Conservation (phyloP, 2,888 invertebrate species). For the Ennomos quercinarius region DNA sequence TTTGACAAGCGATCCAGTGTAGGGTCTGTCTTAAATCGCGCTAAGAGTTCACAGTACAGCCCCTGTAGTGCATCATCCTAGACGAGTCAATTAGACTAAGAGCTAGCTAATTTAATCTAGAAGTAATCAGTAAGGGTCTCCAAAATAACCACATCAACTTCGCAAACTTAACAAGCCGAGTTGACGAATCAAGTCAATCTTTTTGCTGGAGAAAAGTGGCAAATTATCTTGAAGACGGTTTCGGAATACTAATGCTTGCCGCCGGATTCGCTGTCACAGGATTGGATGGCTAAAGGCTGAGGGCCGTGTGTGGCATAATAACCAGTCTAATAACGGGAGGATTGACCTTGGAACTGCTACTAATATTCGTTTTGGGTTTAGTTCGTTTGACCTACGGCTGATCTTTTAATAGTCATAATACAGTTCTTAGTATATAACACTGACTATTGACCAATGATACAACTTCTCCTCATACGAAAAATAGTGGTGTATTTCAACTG, state of each 20-base stretch:
- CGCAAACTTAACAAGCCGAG: slow-evolving; percentile 18
- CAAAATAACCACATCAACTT: slow-evolving; percentile 1
- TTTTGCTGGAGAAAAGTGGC: slow-evolving; percentile 25
- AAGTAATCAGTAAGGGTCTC: not conserved
- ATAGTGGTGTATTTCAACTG: too few species aligned
- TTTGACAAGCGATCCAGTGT: too few species aligned
- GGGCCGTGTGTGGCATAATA: slow-evolving; percentile 25
- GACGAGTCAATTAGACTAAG: too few species aligned
- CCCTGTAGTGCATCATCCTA: too few species aligned
- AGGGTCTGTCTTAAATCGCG: too few species aligned
- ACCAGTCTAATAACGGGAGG: slow-evolving; percentile 19
- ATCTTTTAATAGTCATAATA: not conserved
- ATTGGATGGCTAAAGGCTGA: slow-evolving; percentile 33
- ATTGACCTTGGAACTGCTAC: slow-evolving; percentile 9
- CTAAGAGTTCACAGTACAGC: too few species aligned
- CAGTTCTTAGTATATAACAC: too few species aligned
- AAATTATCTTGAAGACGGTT: slow-evolving; percentile 24
- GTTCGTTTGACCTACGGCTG: too few species aligned
- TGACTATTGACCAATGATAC: too few species aligned
- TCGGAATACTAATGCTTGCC: slow-evolving; percentile 25
- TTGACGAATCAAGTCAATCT: slow-evolving; percentile 20
- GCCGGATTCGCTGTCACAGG: slow-evolving; percentile 26
- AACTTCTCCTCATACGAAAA: too few species aligned
- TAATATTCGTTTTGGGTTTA: too few species aligned
- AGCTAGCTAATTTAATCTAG: too few species aligned